Evolutionary conservation across 2,797 vertebrate genomes (phyloP), one percentile per base, ranked within the genome.

Genomic region (Pipistrellus kuhlii): DNA sequence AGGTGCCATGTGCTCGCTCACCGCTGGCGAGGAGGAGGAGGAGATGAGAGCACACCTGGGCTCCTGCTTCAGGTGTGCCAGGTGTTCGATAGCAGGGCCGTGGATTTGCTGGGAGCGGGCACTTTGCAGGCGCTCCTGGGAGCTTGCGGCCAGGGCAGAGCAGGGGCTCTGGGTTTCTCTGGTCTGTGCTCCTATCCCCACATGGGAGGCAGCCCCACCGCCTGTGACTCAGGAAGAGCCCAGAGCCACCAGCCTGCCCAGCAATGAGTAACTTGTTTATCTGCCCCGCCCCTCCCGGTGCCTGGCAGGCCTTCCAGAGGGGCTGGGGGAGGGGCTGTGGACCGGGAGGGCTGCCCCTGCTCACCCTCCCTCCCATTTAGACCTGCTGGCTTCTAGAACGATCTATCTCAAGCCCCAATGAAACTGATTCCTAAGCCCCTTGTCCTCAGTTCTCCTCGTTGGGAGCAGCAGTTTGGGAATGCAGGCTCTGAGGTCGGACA

Each of bases 241-340:
- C 30, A 1, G 2, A 59, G 12, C 2, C 57, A 87, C 94, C 96
- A 94, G 77, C 46, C 0, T 20, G 25, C 88, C 9, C 8, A 12
- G 76, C 27, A 95, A 96, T 95, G 96, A 87, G 96, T 97, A 96
- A 96, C 97, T 93, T 8, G 98, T 97, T 97, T 0, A 77, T 96
- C 95, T 0, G 5, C 66, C 94, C 81, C 23, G 64, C 15, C 35
- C 20, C 88, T 51, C 78, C 55, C 46, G 13, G 95, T 94, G 95
- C 94, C 94, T 84, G 95, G 96, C 80, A 32, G 91, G 89, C 71
- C 64, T 85, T 90, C 30, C 64, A 66, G 73, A 71, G 84, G 84
- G 13, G 44, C 57, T 17, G 11, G 81, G 80, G 55, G 35, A 48
- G 64, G 57, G 23, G 57, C 66, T 12, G 38, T 44, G 27, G 27